Percentiles rank a stretch among this genome's conserved stretches.
phyloP scores from a whole-genome alignment of 2,888 invertebrate species.

The Selenia dentaria region DNA sequence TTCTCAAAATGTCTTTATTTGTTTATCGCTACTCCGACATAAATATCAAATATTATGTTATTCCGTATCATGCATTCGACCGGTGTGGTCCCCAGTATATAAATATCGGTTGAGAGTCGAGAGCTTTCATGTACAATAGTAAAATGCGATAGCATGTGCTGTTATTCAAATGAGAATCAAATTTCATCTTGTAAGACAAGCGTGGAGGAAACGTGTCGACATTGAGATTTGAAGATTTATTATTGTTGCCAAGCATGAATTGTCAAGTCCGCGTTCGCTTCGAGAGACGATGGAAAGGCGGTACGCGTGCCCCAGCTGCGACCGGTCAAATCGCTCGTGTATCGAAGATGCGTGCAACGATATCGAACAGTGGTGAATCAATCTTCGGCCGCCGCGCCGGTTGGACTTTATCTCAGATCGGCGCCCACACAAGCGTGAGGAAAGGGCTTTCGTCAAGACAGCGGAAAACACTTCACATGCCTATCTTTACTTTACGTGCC shows the following conservation, averaged over 20 bases:
- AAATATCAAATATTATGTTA: conserved; percentile 31
- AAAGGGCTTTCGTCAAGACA: conserved; percentile 55
- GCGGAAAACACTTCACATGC: conserved; percentile 41
- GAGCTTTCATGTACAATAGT: conserved; percentile 50
- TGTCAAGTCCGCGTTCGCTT: conserved; percentile 52
- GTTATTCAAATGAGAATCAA: conserved; percentile 68
- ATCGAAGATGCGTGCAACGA: conserved; percentile 68
- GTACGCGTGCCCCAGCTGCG: conserved; percentile 61
- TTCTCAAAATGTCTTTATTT: conserved; percentile 19
- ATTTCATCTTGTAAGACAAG: conserved; percentile 62
- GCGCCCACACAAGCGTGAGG: conserved; percentile 56
- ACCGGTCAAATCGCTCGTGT: conserved; percentile 53
- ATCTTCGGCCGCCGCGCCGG: conserved; percentile 71
- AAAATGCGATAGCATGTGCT: conserved; percentile 62
- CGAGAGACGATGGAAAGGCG: conserved; percentile 40
- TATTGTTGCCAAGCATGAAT: conserved; percentile 61
- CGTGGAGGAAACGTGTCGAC: conserved; percentile 61
- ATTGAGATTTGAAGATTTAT: conserved; percentile 66
- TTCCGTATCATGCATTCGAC: conserved; percentile 35
- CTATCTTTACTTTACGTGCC: conserved; percentile 1
- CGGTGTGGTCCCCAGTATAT: conserved; percentile 63
- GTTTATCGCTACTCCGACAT: conserved; percentile 22
- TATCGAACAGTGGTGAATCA: conserved; percentile 73
- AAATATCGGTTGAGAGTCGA: conserved; percentile 50
- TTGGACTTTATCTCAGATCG: conserved; percentile 67